Evolutionary conservation across 1,140 invertebrate species (phyloP).

Genomic region (Phthorimaea operculella): DNA sequence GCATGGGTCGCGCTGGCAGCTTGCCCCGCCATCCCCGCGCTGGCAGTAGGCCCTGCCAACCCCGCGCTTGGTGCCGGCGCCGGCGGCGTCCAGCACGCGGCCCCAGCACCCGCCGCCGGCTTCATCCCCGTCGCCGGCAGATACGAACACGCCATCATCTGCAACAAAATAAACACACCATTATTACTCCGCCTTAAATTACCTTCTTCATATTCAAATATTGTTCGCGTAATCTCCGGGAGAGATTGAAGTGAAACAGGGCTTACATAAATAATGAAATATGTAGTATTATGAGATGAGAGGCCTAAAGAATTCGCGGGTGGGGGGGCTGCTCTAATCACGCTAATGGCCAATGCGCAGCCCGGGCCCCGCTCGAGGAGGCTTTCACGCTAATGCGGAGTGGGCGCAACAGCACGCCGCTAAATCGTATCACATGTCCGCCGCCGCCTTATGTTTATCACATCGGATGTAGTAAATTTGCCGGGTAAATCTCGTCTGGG

Average conservation of each 20-base stretch:
- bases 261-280: conserved; percentile 66
- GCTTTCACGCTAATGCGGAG: conserved; percentile 59
- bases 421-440: conserved; percentile 47
- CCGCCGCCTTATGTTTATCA: conserved; percentile 9
- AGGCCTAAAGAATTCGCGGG: conserved; percentile 63
- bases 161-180: conserved; percentile 25
- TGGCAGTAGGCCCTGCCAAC: background rate
- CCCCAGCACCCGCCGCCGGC: conserved; percentile 24
- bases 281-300: conserved; percentile 65
- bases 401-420: conserved; percentile 45
- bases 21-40: background rate
- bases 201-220: conserved; percentile 21
- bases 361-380: conserved; percentile 29
- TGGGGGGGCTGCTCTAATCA: conserved; percentile 56
- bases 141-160: conserved; percentile 65
- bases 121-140: conserved; percentile 40
- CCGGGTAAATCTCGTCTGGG: background rate
- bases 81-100: conserved; percentile 48
- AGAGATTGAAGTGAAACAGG: conserved; percentile 60
- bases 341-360: conserved; percentile 64
- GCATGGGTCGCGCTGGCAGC: background rate
- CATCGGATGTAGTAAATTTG: background rate
- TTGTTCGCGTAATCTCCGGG: conserved; percentile 50
- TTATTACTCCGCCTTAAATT: background rate
- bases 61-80: conserved; percentile 2